phyloP scores from a whole-genome alignment of 1,140 invertebrate species.

The Dreissena rostriformis region DNA sequence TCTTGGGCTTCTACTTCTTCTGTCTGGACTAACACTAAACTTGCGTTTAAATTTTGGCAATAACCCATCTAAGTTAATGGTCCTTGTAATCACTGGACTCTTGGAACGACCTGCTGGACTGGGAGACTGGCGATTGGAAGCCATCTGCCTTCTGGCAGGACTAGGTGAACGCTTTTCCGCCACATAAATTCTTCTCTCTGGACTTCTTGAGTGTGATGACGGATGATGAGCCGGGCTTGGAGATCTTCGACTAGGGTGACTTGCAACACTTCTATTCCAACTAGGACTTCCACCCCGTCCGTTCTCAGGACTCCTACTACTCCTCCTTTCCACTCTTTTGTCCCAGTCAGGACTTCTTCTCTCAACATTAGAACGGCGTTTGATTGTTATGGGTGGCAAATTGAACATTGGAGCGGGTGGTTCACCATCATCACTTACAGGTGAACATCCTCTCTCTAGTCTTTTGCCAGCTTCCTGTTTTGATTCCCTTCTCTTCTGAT shows the following conservation, averaged over 20 bases:
- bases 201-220: not conserved
- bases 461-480: conserved; percentile 20
- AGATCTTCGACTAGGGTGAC: conserved; percentile 6
- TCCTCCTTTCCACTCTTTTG: conserved; percentile 23
- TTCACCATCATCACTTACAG: conserved; percentile 47
- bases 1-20: conserved; percentile 22
- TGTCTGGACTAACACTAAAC: conserved; percentile 31
- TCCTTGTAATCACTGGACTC: conserved; percentile 38
- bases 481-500: conserved; percentile 14
- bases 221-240: not conserved
- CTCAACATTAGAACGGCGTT: conserved; percentile 28
- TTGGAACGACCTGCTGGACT: conserved; percentile 15
- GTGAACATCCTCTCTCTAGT: conserved; percentile 43
- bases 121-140: not conserved
- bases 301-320: conserved; percentile 25
- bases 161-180: not conserved
- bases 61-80: conserved; percentile 35
- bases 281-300: conserved; percentile 34
- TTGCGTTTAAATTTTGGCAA: conserved; percentile 34
- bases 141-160: not conserved
- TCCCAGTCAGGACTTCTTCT: conserved; percentile 42
- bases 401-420: conserved; percentile 54
- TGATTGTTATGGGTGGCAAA: conserved; percentile 50
- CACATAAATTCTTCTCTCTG: not conserved
- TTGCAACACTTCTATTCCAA: conserved; percentile 43